A percentile compares a stretch with the other conserved stretches of the same genome.
Conservation (phyloP, 2,113 vertebrate genomes). For the Pseudorasbora parva region DNA sequence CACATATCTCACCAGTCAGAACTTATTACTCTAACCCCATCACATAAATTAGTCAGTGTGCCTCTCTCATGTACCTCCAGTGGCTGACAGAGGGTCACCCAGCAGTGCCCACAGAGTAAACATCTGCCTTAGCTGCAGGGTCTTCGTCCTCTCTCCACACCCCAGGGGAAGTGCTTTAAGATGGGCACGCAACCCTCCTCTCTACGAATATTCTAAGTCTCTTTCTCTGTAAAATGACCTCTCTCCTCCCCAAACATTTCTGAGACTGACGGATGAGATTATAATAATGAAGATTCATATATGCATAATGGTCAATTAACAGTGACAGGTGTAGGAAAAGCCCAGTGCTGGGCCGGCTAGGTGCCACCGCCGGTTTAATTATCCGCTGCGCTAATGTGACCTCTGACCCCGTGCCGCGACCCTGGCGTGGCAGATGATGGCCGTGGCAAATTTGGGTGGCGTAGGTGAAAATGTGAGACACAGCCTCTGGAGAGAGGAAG, state of each 20-base stretch:
- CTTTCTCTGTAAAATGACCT: not conserved
- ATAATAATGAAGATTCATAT: conserved; percentile 39
- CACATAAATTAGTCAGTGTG: conserved; percentile 35
- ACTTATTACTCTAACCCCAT: conserved; percentile 24
- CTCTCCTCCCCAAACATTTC: not conserved
- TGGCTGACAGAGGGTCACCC: conserved; percentile 7
- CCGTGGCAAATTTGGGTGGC: not conserved
- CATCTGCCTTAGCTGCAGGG: conserved; percentile 24
- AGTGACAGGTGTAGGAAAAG: conserved; percentile 41
- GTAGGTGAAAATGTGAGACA: conserved; percentile 8
- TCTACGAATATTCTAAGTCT: not conserved
- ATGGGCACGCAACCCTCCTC: not conserved
- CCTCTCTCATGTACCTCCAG: conserved; percentile 20
- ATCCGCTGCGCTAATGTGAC: conserved; percentile 4
- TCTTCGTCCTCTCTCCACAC: not conserved
- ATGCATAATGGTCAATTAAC: conserved; percentile 46
- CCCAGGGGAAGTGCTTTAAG: not conserved
- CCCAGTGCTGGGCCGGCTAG: conserved; percentile 1
- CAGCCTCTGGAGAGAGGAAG: conserved; percentile 9
- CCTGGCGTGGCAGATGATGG: conserved; percentile 8
- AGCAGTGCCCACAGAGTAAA: conserved; percentile 22
- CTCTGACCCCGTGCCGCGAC: conserved; percentile 6
- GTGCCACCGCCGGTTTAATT: conserved; percentile 28
- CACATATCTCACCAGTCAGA: conserved; percentile 24
- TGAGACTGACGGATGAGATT: conserved; percentile 37